Evolutionary conservation across 2,888 invertebrate genomes (phyloP).

Genomic region (Cephalotes varians): DNA sequence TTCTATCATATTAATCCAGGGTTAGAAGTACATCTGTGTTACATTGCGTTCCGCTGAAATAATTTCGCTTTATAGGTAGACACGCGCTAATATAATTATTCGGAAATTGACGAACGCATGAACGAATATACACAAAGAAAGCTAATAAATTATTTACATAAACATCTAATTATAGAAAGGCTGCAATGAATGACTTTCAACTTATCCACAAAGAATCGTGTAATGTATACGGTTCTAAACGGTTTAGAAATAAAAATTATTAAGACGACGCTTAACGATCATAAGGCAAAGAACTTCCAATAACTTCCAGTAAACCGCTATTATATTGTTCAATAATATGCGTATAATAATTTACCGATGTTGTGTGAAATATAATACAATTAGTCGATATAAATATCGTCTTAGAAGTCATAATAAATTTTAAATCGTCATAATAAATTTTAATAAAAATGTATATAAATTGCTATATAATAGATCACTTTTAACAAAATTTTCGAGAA

Average conservation of each 20-base stretch:
- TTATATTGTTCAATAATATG: background rate
- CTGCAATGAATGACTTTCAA: background rate
- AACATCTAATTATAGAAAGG: slow-evolving; percentile 38
- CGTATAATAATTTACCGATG: background rate
- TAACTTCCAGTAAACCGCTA: slow-evolving; percentile 14
- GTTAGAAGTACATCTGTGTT: slow-evolving; percentile 52
- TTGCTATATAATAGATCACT: background rate
- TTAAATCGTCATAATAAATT: background rate
- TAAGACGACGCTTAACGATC: slow-evolving; percentile 18
- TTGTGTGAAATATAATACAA: background rate
- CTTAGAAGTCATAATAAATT: background rate
- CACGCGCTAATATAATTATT: slow-evolving; percentile 50
- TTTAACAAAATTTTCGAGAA: background rate
- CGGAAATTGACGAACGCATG: slow-evolving; percentile 27
- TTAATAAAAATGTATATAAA: background rate
- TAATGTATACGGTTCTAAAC: slow-evolving; percentile 9
- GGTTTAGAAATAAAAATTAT: slow-evolving; percentile 32
- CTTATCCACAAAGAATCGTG: background rate
- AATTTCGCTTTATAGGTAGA: slow-evolving; percentile 50
- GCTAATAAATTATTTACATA: slow-evolving; percentile 44
- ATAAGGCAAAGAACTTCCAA: background rate
- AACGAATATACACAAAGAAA: background rate
- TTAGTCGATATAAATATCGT: background rate
- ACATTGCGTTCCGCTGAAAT: slow-evolving; percentile 40
- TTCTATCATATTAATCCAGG: slow-evolving; percentile 52